Conservation (phyloP, 2,797 vertebrate genomes). For the Cichlasoma orientale region DNA sequence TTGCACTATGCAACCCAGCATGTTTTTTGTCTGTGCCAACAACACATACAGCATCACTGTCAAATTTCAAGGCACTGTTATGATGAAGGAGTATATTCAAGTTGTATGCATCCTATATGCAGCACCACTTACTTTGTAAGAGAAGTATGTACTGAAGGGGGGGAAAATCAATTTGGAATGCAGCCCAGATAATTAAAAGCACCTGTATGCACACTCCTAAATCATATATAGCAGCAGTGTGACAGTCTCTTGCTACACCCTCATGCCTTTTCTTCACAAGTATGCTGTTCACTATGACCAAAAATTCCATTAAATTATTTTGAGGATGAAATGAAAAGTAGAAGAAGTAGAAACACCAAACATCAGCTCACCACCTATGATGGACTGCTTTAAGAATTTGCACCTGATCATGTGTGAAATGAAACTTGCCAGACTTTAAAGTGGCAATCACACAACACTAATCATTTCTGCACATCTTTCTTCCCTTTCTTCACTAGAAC, state of each 20-base stretch:
- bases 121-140: background rate
- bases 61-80: background rate
- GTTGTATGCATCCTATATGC: background rate
- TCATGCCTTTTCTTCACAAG: background rate
- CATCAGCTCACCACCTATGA: background rate
- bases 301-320: background rate
- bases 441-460: background rate
- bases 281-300: background rate
- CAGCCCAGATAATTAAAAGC: background rate
- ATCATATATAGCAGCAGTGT: background rate
- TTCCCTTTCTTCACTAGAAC: background rate
- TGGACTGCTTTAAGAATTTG: background rate
- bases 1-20: background rate
- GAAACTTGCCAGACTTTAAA: background rate
- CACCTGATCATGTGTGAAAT: background rate
- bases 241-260: background rate
- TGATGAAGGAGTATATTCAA: background rate
- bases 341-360: background rate
- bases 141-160: background rate
- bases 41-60: background rate
- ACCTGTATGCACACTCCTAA: background rate
- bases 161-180: background rate
- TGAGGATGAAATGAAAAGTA: background rate
- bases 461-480: background rate
- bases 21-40: background rate